Evolutionary conservation across 2,113 vertebrate species (phyloP).

Genomic region (Chionomys nivalis): DNA sequence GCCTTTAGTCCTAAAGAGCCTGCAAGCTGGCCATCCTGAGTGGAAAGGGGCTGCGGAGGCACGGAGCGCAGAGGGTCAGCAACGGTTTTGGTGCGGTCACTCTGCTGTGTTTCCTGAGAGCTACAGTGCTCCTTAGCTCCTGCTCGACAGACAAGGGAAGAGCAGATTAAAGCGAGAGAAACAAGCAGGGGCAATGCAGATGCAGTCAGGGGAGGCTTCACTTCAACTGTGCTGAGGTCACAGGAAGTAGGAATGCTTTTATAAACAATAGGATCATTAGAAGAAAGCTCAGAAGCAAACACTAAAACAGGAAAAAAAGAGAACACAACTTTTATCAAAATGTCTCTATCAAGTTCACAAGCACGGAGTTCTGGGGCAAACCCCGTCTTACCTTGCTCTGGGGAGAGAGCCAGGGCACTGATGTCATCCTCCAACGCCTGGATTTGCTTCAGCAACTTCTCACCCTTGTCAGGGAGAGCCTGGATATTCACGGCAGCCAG

Average conservation of each 20-base stretch:
- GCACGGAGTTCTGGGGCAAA: background rate
- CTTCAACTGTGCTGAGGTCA: background rate
- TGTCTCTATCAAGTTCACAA: background rate
- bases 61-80: conserved; percentile 57
- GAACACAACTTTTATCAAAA: background rate
- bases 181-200: background rate
- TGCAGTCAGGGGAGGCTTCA: background rate
- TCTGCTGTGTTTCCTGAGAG: background rate
- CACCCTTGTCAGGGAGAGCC: conserved; percentile 90
- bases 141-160: conserved; percentile 45
- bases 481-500: conserved; percentile 88
- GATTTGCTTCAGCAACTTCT: conserved; percentile 89
- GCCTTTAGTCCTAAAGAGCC: conserved; percentile 75
- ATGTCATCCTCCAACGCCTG: conserved; percentile 88
- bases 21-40: conserved; percentile 62
- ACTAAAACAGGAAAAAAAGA: background rate
- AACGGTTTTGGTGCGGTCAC: conserved; percentile 74
- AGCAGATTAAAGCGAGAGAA: background rate
- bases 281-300: conserved; percentile 8
- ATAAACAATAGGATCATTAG: background rate
- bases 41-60: conserved; percentile 69
- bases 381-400: conserved; percentile 75
- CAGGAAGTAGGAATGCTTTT: background rate
- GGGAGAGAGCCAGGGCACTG: conserved; percentile 79
- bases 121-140: background rate